Evolutionary conservation across 2,888 invertebrate species (phyloP), one percentile per base, ranked within the genome.

Genomic region (Drosophila recens): DNA sequence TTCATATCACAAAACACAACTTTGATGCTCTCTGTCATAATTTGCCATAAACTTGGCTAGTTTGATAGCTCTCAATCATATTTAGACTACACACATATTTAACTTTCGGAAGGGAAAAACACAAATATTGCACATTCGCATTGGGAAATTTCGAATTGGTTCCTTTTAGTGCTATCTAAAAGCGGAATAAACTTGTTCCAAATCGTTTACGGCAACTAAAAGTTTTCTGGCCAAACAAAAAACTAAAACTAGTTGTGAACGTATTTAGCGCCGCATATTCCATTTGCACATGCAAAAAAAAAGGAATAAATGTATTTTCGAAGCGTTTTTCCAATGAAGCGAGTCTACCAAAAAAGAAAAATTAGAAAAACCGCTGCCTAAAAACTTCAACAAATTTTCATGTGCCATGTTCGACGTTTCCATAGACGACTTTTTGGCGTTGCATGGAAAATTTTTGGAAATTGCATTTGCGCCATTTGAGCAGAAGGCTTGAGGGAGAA

Each of bases 351-450:
- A 51, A 38, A 52, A 15, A 43, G 27, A n/a, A 34, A 30, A 53
- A 68, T 43, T 13, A 34, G 57, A 64, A 64, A 57, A 23, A 23
- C 13, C 38, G 23, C 17, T 40, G 33, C 64, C 46, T 36, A 67
- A 75, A 76, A 76, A 76, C 62, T 76, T 56, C 65, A 77, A 75
- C 75, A 67, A 79, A 78, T 80, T 79, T 80, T 65, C 76, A 78
- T 77, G 51, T 67, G 65, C 58, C 69, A 62, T 65, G 68, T 54
- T 48, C 23, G 36, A 57, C 63, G 67, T 74, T 80, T 80, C 45
- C 79, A 75, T 51, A 45, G 65, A 53, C 52, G 56, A 75, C 65
- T 80, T 87, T 83, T 75, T 67, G 72, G 72, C 54, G 65, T 48
- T 11, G 69, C 57, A 43, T 40, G 43, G 67, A 67, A 72, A 56